Percentiles rank a stretch among this genome's conserved stretches.
These are phyloP conservation scores for Aphidoletes aphidimyza DNA, from an alignment of 2,888 invertebrate species.

Conservation along the genomic window DNA sequence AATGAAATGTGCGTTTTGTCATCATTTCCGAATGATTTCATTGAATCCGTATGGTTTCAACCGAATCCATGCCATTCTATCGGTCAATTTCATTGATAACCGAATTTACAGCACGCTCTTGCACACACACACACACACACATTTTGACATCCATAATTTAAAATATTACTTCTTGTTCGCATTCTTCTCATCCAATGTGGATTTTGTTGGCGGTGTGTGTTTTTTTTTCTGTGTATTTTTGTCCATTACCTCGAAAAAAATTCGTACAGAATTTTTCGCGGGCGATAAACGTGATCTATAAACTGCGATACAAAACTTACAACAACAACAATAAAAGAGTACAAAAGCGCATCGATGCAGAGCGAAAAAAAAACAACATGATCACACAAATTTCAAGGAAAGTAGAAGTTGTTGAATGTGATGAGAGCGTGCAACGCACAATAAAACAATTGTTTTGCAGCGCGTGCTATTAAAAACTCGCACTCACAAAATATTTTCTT, in stretches of 20 bases:
- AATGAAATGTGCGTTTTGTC: not conserved
- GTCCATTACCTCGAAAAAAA: not conserved
- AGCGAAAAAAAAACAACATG: not conserved
- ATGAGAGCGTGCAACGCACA: not conserved
- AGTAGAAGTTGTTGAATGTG: no score
- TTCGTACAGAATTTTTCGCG: not conserved
- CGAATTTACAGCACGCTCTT: not conserved
- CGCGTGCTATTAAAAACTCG: conserved; percentile 31
- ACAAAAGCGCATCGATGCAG: no score
- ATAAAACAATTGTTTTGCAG: conserved; percentile 22
- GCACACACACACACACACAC: not conserved
- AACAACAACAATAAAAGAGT: not conserved
- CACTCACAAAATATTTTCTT: no score
- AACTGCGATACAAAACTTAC: no score
- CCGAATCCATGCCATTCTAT: no score
- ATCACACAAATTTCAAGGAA: conserved; percentile 4
- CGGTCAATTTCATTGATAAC: conserved; percentile 3
- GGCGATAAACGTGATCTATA: not conserved
- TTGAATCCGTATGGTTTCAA: not conserved
- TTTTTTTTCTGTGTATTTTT: not conserved
- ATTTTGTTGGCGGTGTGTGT: no score
- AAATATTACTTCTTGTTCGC: no score
- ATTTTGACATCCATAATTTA: no score
- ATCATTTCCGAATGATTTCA: conserved; percentile 9
- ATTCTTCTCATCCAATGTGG: no score